Base-by-base conservation (phyloP, 2,888 invertebrate species). In the Harpalus rubripes region DNA sequence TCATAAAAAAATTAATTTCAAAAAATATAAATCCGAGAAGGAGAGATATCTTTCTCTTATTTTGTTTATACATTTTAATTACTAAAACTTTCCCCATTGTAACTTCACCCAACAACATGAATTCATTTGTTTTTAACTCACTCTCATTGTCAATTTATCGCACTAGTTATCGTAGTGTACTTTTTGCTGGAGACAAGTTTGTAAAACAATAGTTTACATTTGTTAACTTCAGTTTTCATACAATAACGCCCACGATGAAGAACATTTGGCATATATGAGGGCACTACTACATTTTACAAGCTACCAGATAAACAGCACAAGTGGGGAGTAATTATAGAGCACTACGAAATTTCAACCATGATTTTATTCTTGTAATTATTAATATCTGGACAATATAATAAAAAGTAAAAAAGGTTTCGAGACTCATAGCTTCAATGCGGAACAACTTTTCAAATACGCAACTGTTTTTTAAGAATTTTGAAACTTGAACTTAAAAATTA, bases 181-280 rank as follows among this genome's bases (percentile, higher is more conserved):
- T 63, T 63, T 63, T 63, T 63, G 63, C 63, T 72, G 32, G 41
- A 15, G 10, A 5, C 10, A 72, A 72, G 32, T 72, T 72, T 72
- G 72, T 72, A 41, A 68, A 72, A 72, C 72, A 72, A 72, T 72
- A 72, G 72, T 39, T 68, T 15, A 72, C 16, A 32, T 72, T 72
- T 72, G 72, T 72, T 44, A 16, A 16, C 16, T 18, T 10, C 10
- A 15, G 10, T 15, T 63, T 18, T 12, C 32, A 32, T 52, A 52
- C 44, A 52, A 10, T 52, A 0, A 52, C 4, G 44, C 10, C 44
- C 6, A 52, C 44, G 10, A 6, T 52, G 44, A 52, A 3, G 44
- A 52, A 52, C 44, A 2, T 6, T 10, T 52, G 44, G 44, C 44
- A 52, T 10, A 52, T 52, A 52, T 52, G 44, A 59, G 15, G 59